These are phyloP conservation scores for Lanius collurio DNA, from an alignment of 2,113 vertebrate species.

Conservation along the genomic window DNA sequence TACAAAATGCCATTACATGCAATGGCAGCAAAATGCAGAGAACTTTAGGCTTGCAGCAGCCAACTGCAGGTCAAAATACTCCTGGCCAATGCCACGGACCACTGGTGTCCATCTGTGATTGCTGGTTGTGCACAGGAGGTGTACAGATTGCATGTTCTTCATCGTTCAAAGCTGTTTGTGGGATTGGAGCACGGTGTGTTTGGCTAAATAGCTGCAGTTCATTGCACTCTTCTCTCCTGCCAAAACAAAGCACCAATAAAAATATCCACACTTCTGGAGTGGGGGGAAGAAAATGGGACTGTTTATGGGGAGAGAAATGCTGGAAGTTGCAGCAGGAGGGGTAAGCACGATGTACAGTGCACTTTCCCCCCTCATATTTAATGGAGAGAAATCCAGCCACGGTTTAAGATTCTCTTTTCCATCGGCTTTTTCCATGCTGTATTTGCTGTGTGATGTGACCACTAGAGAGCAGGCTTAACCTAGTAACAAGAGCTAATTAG, in stretches of 20 bases:
- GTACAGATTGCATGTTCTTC: fast-evolving
- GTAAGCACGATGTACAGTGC: not conserved
- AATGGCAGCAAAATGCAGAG: not conserved
- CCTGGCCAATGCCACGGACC: fast-evolving
- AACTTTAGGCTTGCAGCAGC: not conserved
- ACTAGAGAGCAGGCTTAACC: slow-evolving; percentile 75
- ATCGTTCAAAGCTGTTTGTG: not conserved
- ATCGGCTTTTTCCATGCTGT: not conserved
- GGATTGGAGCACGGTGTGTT: not conserved
- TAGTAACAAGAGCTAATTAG: slow-evolving; percentile 58
- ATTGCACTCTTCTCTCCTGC: not conserved
- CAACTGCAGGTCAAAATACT: not conserved
- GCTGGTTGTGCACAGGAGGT: not conserved
- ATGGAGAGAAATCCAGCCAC: not conserved
- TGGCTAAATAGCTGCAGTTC: not conserved
- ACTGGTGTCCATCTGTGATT: not conserved
- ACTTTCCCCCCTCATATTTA: not conserved
- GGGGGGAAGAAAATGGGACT: not conserved
- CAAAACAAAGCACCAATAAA: not conserved
- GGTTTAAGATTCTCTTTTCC: not conserved
- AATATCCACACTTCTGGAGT: not conserved
- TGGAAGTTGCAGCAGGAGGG: not conserved
- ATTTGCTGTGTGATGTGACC: slow-evolving; percentile 43
- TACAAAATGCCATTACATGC: too few species aligned
- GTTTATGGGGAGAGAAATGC: not conserved